Conservation (phyloP, 2,888 invertebrate genomes). For the Diadegma fenestrale region DNA sequence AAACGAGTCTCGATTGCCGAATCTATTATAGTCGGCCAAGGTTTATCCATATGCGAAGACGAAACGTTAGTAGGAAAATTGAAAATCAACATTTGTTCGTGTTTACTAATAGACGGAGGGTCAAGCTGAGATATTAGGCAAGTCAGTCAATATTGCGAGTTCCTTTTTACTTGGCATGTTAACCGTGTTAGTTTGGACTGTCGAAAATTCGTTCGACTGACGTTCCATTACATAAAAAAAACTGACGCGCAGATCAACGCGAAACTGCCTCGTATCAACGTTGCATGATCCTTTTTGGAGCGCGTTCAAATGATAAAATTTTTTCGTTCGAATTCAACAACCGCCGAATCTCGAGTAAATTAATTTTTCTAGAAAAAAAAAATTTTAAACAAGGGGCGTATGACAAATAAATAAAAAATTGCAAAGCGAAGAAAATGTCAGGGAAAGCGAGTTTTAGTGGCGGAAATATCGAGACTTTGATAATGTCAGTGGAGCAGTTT, state of each 20-base stretch:
- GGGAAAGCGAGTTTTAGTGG: constrained; percentile 33
- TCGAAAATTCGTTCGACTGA: not conserved
- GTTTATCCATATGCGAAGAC: constrained; percentile 18
- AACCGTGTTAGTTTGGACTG: constrained; percentile 18
- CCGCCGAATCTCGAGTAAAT: not conserved
- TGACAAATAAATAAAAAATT: not conserved
- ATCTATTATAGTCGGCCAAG: constrained; percentile 53
- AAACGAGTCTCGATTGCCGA: constrained; percentile 27
- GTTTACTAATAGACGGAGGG: constrained; percentile 40
- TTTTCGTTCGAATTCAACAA: not conserved
- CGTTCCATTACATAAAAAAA: constrained; percentile 11
- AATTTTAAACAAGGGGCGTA: not conserved
- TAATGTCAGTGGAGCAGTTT: constrained; percentile 64
- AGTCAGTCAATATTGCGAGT: constrained; percentile 42
- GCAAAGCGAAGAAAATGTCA: constrained; percentile 12
- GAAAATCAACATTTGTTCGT: constrained; percentile 54
- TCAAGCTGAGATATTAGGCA: constrained; percentile 50
- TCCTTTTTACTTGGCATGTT: constrained; percentile 28
- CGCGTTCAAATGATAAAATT: not conserved
- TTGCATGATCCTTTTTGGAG: not conserved
- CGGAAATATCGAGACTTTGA: constrained; percentile 61
- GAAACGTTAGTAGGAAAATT: constrained; percentile 4
- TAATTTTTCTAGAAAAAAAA: not conserved
- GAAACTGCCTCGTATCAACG: not conserved
- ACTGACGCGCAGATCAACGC: not conserved